These are phyloP conservation scores for Stomatorhinus ivindoensis DNA, from an alignment of 2,113 vertebrate species.

Conservation along the genomic window DNA sequence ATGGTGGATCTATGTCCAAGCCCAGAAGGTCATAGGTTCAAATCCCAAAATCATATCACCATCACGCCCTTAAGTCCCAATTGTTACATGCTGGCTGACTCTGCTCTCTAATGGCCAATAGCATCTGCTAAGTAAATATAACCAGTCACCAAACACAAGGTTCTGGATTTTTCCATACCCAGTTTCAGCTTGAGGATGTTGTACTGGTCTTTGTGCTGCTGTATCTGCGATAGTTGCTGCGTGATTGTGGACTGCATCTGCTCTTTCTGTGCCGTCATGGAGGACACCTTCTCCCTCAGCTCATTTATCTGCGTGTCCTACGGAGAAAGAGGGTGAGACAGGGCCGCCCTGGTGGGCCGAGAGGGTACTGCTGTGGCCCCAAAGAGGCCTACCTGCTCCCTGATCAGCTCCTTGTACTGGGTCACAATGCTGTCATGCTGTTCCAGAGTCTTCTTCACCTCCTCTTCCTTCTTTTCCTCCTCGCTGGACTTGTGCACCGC, in stretches of 20 bases:
- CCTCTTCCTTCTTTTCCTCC: constrained; percentile 96
- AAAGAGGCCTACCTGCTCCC: constrained; percentile 74
- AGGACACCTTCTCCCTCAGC: constrained; percentile 73
- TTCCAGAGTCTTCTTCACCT: constrained; percentile 94
- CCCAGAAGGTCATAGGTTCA: neutral
- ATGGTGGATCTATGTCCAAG: neutral
- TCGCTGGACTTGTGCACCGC: constrained; percentile 94
- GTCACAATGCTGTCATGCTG: constrained; percentile 95
- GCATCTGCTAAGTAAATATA: neutral
- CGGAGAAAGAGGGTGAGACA: neutral
- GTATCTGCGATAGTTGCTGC: constrained; percentile 86
- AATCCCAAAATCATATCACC: neutral
- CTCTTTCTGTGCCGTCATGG: constrained; percentile 72
- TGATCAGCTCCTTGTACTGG: constrained; percentile 94
- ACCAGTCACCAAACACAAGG: neutral
- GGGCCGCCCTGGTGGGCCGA: neutral
- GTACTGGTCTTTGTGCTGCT: constrained; percentile 96
- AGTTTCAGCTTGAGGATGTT: constrained; percentile 92
- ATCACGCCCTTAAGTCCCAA: neutral
- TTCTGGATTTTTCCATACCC: constrained; percentile 52
- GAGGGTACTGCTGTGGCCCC: neutral
- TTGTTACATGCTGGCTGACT: neutral
- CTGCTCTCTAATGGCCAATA: neutral
- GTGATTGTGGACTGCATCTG: constrained; percentile 73
- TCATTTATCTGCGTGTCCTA: constrained; percentile 88